phyloP scores from a whole-genome alignment of 2,797 vertebrate genomes.

The Leucoraja ocellata region DNA sequence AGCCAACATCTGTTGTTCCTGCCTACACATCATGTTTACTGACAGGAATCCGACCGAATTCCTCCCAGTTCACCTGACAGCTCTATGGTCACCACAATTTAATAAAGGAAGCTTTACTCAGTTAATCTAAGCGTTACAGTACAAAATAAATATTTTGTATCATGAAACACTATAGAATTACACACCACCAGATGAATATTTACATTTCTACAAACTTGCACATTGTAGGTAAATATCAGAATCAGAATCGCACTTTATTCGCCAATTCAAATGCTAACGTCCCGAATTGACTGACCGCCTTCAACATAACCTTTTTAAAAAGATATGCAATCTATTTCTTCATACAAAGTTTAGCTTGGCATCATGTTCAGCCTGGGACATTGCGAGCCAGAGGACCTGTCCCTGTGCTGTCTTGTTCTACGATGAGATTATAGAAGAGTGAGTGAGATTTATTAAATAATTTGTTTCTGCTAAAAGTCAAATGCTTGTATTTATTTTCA shows the following conservation, averaged over 20 bases:
- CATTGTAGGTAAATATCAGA: not conserved
- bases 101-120: not conserved
- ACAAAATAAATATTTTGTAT: not conserved
- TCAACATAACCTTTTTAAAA: no score
- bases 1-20: no score
- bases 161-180: not conserved
- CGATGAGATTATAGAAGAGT: no score
- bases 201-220: not conserved
- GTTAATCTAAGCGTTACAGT: not conserved
- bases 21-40: not conserved
- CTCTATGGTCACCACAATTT: not conserved
- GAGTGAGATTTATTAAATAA: no score
- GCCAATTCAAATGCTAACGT: not conserved
- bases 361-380: no score
- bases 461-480: not conserved
- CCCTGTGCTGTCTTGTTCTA: no score
- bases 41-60: not conserved
- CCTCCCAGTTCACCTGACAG: not conserved
- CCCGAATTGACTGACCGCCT: not conserved
- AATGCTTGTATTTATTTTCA: not conserved
- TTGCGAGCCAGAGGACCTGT: no score
- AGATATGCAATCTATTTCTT: not conserved
- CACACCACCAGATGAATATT: not conserved
- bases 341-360: no score
- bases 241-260: no score